Evolutionary conservation across 1,140 invertebrate species (phyloP), one percentile per base, ranked within the genome.

Genomic region (Trinorchestia longiramus): DNA sequence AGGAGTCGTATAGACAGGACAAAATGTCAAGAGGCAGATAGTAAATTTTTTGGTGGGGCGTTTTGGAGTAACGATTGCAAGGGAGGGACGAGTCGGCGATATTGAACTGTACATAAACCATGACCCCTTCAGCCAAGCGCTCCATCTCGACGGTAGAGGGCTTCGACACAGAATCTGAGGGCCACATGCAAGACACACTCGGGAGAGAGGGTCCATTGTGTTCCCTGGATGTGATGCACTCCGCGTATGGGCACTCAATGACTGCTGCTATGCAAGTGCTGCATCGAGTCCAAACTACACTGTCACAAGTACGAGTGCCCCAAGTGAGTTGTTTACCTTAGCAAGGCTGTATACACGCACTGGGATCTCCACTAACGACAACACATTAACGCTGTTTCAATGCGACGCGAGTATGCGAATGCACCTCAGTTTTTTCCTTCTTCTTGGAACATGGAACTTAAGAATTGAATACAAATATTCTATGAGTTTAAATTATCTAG

Each of bases 101-200:
- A 94, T 94, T 94, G 92, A 94, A 94, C 92, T 94, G 92, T 94
- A 94, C 92, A 94, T 94, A 94, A 94, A 94, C 92, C 92, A 94
- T 94, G 92, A 94, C 92, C 92, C 43, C 92, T 94, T 94, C 92
- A 94, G 92, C 92, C 43, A 45, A 94, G 92, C 43, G 92, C 92
- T 94, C 92, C 92, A 94, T 94, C 92, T 94, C 92, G 43, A 45
- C 36, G 92, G 36, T 47, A n/a, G 43, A 11, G 36, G 8, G 92
- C 36, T n/a, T 36, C 44, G 8, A 45, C 43, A 47, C 43, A 94
- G 92, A 94, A 94, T 94, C 92, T 94, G 92, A 11, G 88, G 88
- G 41, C 43, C 88, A 90, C 88, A 90, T 90, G 88, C 41, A 90
- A 90, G 88, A 28, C 88, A 41, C 88, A 42, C 88, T 41, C n/a